Base-by-base conservation (phyloP, 2,888 invertebrate species). In the Phrixothrix hirtus region DNA sequence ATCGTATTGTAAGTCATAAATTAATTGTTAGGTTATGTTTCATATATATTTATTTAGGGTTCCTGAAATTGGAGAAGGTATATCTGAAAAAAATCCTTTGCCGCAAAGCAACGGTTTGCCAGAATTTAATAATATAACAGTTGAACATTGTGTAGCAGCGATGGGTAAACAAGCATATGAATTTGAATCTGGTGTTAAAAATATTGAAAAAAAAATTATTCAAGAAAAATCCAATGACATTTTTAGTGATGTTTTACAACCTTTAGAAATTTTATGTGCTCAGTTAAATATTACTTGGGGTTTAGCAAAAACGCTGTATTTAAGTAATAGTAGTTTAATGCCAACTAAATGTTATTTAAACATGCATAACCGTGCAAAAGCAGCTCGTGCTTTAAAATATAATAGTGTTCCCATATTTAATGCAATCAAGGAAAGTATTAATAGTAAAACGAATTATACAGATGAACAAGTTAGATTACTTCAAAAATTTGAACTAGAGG, bases 221-320 rank as follows among this genome's bases (percentile, higher is more conserved):
- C 71, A 62, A 61, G 70, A 64, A 11, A 69, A 79, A 31, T 77
- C 80, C 41, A 78, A 79, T 61, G 81, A 87, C 72, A 78, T 87
- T 34, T 87, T 91, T 70, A 75, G 79, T 21, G 84, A 86, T 65
- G 77, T 90, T 36, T 81, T 94, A 54, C 79, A 84, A 57, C 88
- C 89, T 1, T 68, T 95, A 15, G 94, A 96, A 70, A 81, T 82
- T 62, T 72, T 86, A 1, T 84, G 86, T 21, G 80, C 82, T 1
- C 86, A 89, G 6, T 74, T 96, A 36, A 89, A 92, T 68, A 83
- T 86, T 37, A 91, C 91, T 2, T 94, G 92, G 92, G 91, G 92
- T 6, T 81, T 93, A 62, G 87, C 92, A 0, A 94, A 93, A 74
- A 85, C 89, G 2, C 74, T 95, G 7, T 92, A 89, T 69, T 77